Percentiles rank a stretch among this genome's conserved stretches.
Conservation (phyloP, 2,113 vertebrate species). For the Ptychochromis oligacanthus region DNA sequence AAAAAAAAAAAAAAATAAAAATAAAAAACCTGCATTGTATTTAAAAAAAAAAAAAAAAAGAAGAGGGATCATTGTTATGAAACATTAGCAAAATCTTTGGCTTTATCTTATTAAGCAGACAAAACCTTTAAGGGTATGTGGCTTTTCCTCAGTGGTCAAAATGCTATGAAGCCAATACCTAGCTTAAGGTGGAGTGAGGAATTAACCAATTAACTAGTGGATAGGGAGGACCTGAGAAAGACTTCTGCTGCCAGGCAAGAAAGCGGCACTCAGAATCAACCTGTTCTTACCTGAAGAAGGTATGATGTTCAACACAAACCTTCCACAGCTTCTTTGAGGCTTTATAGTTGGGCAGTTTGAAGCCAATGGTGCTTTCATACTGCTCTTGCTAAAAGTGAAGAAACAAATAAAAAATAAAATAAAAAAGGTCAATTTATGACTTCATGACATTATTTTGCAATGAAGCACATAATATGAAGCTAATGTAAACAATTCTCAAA, state of each 20-base stretch:
- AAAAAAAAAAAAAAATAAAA: conserved; percentile 2
- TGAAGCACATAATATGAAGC: background rate
- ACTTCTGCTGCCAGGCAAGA: conserved; percentile 34
- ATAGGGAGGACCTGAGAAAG: conserved; percentile 10
- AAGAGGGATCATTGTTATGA: background rate
- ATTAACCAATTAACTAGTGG: conserved; percentile 57
- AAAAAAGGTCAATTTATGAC: background rate
- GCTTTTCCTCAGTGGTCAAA: conserved; percentile 31
- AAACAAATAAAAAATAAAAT: conserved; percentile 19
- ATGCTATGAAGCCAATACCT: conserved; percentile 32
- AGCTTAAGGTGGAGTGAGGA: conserved; percentile 40
- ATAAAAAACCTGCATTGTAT: too few species aligned
- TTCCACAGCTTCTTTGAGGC: conserved; percentile 98
- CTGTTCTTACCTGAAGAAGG: conserved; percentile 92
- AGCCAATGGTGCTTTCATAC: conserved; percentile 93
- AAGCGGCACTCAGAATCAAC: conserved; percentile 6
- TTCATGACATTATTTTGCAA: background rate
- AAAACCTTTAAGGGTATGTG: background rate
- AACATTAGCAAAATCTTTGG: conserved; percentile 21
- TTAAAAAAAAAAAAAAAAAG: background rate
- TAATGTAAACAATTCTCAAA: background rate
- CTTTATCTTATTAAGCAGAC: conserved; percentile 14
- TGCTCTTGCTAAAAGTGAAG: conserved; percentile 85
- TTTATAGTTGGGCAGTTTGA: conserved; percentile 93
- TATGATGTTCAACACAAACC: conserved; percentile 95